Conservation (phyloP, 2,888 invertebrate genomes). For the Blastobasis lacticolella region DNA sequence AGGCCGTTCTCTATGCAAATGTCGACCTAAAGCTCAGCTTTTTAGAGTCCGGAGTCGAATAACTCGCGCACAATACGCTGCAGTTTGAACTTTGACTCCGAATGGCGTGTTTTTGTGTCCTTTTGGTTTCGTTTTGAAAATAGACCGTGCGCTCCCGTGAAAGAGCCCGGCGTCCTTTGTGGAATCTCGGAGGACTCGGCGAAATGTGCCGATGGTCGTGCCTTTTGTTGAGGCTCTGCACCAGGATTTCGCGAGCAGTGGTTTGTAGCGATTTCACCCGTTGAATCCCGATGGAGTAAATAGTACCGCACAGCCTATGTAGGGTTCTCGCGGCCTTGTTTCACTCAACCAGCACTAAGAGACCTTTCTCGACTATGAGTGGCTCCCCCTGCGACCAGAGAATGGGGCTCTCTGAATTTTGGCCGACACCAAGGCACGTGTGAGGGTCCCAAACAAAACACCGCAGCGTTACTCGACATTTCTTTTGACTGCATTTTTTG, state of each 20-base stretch:
- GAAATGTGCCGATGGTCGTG: constrained; percentile 16
- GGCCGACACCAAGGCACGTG: constrained; percentile 12
- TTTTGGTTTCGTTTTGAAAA: too few species aligned
- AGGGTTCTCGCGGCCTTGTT: too few species aligned
- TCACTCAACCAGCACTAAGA: too few species aligned
- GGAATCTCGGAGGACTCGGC: constrained; percentile 7
- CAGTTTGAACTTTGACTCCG: constrained; percentile 54
- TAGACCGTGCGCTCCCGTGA: too few species aligned
- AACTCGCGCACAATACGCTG: constrained; percentile 25
- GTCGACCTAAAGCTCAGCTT: constrained; percentile 24
- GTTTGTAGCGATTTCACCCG: too few species aligned
- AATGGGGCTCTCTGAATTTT: too few species aligned
- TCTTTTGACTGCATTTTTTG: constrained; percentile 26
- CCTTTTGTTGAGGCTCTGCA: constrained; percentile 38
- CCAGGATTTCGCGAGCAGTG: too few species aligned
- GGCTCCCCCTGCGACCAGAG: too few species aligned
- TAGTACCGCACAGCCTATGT: too few species aligned
- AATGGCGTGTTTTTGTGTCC: constrained; percentile 16
- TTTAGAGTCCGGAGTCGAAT: constrained; percentile 23
- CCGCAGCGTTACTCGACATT: constrained; percentile 33
- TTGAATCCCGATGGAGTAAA: too few species aligned
- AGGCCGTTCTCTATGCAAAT: constrained; percentile 16
- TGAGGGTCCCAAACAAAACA: constrained; percentile 24
- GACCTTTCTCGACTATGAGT: too few species aligned
- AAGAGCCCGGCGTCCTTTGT: constrained; percentile 23